These are phyloP conservation scores for Drepana arcuata DNA, from an alignment of 1,140 invertebrate genomes.

Conservation along the genomic window DNA sequence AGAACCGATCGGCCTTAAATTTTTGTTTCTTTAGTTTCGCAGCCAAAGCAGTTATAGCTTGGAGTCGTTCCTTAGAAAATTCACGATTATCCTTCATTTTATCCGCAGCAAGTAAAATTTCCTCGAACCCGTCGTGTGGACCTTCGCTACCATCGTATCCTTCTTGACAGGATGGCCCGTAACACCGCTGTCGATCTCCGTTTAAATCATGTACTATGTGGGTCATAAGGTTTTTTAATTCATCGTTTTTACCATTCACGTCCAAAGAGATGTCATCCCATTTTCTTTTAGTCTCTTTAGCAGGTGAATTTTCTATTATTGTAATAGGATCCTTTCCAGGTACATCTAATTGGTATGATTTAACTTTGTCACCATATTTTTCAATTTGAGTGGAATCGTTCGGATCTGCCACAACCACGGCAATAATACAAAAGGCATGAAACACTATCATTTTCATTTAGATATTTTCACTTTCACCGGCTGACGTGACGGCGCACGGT, in stretches of 20 bases:
- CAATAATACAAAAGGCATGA: constrained; percentile 32
- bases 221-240: constrained; percentile 63
- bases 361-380: constrained; percentile 39
- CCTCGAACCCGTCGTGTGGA: constrained; percentile 71
- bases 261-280: constrained; percentile 26
- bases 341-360: constrained; percentile 64
- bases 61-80: constrained; percentile 54
- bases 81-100: constrained; percentile 71
- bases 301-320: constrained; percentile 62
- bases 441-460: constrained; percentile 54
- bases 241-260: constrained; percentile 27
- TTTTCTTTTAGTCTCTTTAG: constrained; percentile 16
- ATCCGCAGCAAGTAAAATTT: constrained; percentile 73
- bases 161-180: constrained; percentile 65
- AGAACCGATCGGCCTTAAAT: constrained; percentile 39
- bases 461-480: constrained; percentile 52
- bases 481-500: constrained; percentile 41
- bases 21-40: constrained; percentile 53
- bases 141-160: constrained; percentile 35
- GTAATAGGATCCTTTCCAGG: constrained; percentile 71
- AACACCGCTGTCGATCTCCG: constrained; percentile 47
- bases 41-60: constrained; percentile 56
- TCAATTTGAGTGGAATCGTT: constrained; percentile 33
- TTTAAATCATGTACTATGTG: constrained; percentile 47
- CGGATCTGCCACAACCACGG: constrained; percentile 24